Evolutionary conservation across 2,888 invertebrate genomes (phyloP), one percentile per base, ranked within the genome.

Genomic region (Andrena hattorfiana): DNA sequence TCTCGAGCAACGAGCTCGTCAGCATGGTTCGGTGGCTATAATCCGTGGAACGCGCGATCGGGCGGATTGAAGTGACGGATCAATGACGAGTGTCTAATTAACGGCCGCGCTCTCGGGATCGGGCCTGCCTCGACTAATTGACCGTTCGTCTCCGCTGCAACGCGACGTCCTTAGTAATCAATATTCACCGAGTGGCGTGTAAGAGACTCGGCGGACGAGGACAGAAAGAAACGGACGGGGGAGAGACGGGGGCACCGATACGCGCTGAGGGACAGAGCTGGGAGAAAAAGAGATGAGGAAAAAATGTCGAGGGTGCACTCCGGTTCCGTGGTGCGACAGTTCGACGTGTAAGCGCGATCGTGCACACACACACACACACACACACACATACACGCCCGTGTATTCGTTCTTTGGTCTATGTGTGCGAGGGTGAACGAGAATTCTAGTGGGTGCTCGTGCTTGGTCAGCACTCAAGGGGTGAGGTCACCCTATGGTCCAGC

Each of bases 391-490:
- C 23, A 42, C 49, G 49, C 42, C 51, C 16, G 64, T 48, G 68
- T 10, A 20, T 30, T 16, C 6, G 32, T 30, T 16, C 6, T 42
- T 0, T 6, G 16, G 72, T 28, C 8, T n/a, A 23, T 6, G 35
- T 42, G 68, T 59, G 81, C 71, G 69, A 49, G 69, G n/a, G 66
- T 66, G 70, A 76, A 79, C 80, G 82, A 73, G 74, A 60, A 82
- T 92, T 93, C 91, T 87, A 92, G 93, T 93, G 92, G 91, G 90
- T 91, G 88, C 88, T 83, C 76, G 83, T 93, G 93, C 94, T 94
- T 94, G 94, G 94, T 94, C 94, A 94, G 94, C 94, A 93, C 79
- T 76, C 81, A 81, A 87, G 88, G 85, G 91, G 93, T 91, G 91
- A 91, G 92, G 92, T 91, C 92, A 92, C 93, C 94, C 93, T 81